A percentile compares a stretch with the other conserved stretches of the same genome.
Evolutionary conservation across 2,888 invertebrate genomes (phyloP).

Genomic region (Calameuta filiformis): DNA sequence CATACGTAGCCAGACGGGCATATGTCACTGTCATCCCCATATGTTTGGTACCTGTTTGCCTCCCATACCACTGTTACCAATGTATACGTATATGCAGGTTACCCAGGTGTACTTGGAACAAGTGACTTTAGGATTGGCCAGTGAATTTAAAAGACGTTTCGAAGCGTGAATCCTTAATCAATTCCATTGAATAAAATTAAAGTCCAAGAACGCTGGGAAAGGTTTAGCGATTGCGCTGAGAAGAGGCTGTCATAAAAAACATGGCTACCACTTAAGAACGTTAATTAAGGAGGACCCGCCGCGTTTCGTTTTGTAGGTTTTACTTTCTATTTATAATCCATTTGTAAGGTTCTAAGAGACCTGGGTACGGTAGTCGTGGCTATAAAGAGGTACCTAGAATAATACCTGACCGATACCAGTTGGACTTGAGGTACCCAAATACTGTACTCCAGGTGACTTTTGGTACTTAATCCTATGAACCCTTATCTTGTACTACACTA

Average conservation of each 20-base stretch:
- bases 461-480: neutral
- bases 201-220: conserved; percentile 9
- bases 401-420: neutral
- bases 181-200: conserved; percentile 18
- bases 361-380: neutral
- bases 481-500: neutral
- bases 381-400: neutral
- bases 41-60: neutral
- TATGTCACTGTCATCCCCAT: neutral
- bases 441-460: neutral
- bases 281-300: conserved; percentile 18
- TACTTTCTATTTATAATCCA: conserved; percentile 24
- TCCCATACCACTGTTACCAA: neutral
- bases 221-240: conserved; percentile 10
- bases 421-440: neutral
- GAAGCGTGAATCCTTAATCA: conserved; percentile 17
- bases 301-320: conserved; percentile 17
- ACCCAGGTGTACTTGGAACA: neutral
- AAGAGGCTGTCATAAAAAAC: conserved; percentile 14
- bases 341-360: conserved; percentile 5
- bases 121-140: neutral
- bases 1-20: neutral
- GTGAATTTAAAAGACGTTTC: conserved; percentile 2
- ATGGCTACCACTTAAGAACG: conserved; percentile 10
- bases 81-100: neutral